Evolutionary conservation across 2,113 vertebrate genomes (phyloP).

Genomic region (Myiozetetes cayanensis): DNA sequence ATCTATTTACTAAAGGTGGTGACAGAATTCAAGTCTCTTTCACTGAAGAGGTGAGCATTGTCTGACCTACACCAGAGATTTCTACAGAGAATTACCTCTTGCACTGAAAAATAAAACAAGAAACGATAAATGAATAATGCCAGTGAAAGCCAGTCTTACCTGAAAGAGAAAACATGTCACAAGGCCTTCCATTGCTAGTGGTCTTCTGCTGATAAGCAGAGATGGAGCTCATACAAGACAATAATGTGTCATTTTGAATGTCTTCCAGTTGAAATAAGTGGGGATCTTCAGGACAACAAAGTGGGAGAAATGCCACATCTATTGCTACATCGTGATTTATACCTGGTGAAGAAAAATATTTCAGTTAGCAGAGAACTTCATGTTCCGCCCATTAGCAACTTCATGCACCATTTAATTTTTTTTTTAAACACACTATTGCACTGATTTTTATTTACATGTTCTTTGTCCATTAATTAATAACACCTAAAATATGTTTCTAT

Average conservation of each 20-base stretch:
- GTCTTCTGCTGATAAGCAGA: constrained; percentile 62
- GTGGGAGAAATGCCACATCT: constrained; percentile 80
- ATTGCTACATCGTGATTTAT: constrained; percentile 85
- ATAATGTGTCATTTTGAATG: constrained; percentile 68
- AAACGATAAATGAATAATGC: not conserved
- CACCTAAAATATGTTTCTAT: not conserved
- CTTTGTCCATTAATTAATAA: not conserved
- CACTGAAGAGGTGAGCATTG: not conserved
- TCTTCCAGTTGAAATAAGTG: constrained; percentile 63
- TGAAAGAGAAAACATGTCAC: constrained; percentile 47
- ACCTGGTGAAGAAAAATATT: constrained; percentile 67
- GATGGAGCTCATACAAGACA: constrained; percentile 65
- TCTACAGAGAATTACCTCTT: not conserved
- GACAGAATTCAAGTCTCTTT: not conserved
- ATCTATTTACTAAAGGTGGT: not conserved
- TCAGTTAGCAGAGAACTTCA: not conserved
- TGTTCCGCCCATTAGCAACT: not conserved
- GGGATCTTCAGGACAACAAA: constrained; percentile 71
- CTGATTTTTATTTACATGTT: not conserved
- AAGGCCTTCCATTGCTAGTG: not conserved
- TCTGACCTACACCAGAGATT: not conserved
- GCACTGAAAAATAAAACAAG: not conserved
- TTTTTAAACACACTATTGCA: not conserved
- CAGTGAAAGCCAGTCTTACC: constrained; percentile 64
- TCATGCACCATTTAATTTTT: not conserved